phyloP scores from a whole-genome alignment of 2,113 vertebrate species.

The Myrmecobius fasciatus region DNA sequence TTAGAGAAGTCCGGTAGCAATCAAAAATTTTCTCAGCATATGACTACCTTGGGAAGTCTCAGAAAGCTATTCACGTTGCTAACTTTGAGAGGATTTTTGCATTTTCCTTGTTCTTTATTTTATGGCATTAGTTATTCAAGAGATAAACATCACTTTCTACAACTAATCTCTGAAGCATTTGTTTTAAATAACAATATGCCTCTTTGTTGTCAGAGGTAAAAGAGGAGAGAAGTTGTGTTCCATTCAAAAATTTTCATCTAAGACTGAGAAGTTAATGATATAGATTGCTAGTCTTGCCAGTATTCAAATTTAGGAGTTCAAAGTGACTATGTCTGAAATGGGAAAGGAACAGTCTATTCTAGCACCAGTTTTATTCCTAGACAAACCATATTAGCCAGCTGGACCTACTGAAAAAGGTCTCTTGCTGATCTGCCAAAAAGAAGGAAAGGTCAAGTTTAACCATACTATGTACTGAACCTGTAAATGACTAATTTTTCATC shows the following conservation, averaged over 20 bases:
- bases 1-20: slow-evolving; percentile 56
- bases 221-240: slow-evolving; percentile 54
- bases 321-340: slow-evolving; percentile 36
- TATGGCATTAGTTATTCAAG: slow-evolving; percentile 75
- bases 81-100: slow-evolving; percentile 64
- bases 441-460: slow-evolving; percentile 71
- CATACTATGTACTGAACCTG: slow-evolving; percentile 68
- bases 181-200: slow-evolving; percentile 70
- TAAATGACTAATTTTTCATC: slow-evolving; percentile 79
- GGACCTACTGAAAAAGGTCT: slow-evolving; percentile 77
- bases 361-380: slow-evolving; percentile 42
- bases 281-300: slow-evolving; percentile 52
- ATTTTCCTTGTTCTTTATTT: slow-evolving; percentile 80
- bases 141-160: slow-evolving; percentile 70
- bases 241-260: slow-evolving; percentile 68
- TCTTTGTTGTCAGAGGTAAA: slow-evolving; percentile 63
- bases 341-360: slow-evolving; percentile 60
- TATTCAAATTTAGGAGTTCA: slow-evolving; percentile 62
- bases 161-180: slow-evolving; percentile 72
- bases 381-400: slow-evolving; percentile 63
- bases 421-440: slow-evolving; percentile 68
- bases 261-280: slow-evolving; percentile 65
- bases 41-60: slow-evolving; percentile 60
- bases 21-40: slow-evolving; percentile 70
- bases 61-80: slow-evolving; percentile 24